Evolutionary conservation across 1,140 invertebrate genomes (phyloP).

Genomic region (Cheumatopsyche charites): DNA sequence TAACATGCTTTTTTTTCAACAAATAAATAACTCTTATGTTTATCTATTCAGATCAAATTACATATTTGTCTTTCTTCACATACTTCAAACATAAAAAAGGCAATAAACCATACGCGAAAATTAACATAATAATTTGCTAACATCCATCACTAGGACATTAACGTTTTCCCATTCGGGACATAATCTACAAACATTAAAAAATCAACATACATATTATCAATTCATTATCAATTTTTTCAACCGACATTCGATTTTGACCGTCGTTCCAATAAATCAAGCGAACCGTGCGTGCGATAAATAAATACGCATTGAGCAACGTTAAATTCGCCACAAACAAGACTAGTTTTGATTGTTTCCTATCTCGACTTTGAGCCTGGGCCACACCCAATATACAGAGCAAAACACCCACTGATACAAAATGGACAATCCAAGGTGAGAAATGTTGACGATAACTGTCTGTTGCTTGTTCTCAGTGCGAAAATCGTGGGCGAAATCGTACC

Average conservation of each 20-base stretch:
- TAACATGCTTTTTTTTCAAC: too few species aligned
- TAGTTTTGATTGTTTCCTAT: conserved; percentile 27
- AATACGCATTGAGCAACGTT: neutral
- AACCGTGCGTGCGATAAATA: conserved; percentile 2
- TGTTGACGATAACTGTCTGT: neutral
- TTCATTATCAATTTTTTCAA: neutral
- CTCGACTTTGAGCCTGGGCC: neutral
- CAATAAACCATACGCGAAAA: too few species aligned
- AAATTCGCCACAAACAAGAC: neutral
- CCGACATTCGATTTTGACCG: neutral
- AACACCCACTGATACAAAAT: neutral
- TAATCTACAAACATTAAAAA: too few species aligned
- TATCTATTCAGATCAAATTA: too few species aligned
- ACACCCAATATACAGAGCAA: conserved; percentile 20
- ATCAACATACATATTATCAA: neutral
- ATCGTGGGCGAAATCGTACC: too few species aligned
- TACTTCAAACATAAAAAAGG: too few species aligned
- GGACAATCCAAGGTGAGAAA: conserved; percentile 19
- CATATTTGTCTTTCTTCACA: too few species aligned
- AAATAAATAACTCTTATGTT: too few species aligned
- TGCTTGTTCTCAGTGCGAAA: too few species aligned
- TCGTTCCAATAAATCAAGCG: neutral
- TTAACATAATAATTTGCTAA: too few species aligned
- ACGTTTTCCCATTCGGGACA: too few species aligned
- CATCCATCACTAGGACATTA: too few species aligned